Evolutionary conservation across 2,113 vertebrate species (phyloP), one percentile per base, ranked within the genome.

Genomic region (Esox niger): DNA sequence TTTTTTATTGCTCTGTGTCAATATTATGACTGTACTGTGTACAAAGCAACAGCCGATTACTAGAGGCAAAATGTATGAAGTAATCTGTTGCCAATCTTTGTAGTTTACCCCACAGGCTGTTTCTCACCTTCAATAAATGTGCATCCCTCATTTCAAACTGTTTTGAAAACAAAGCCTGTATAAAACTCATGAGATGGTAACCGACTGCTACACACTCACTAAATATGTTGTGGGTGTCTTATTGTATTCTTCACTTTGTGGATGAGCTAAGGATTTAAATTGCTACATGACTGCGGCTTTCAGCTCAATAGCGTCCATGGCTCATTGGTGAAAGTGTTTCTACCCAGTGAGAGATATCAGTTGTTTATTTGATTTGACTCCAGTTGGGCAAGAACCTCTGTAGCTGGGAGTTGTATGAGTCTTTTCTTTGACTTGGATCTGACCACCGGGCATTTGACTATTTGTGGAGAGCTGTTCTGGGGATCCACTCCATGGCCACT

Each of bases 391-490:
- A 66, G 73, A 52, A 71, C 66, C 71, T 69, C 71, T 6, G 32
- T 64, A 67, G 59, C 38, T 2, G 33, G 26, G 27, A 8, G 6
- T 59, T 56, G 68, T 33, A 75, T 58, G 77, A 77, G 71, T 78
- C 73, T 70, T 76, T 83, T 68, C 70, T 69, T 46, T 7, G 68
- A 76, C 76, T 63, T 43, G 76, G 82, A 85, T 86, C 13, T 80
- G 64, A 90, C 84, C 82, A 80, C 87, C 80, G 87, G 88, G 88
- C 87, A 87, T 89, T 90, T 88, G 86, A 91, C 89, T 88, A n/a
- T 88, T 87, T 86, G 85, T 82, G 78, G 65, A 66, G 73, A 79
- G 83, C 17, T 73, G 69, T 68, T 79, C 74, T 60, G 73, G 58
- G 30, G 49, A 15, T 76, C 52, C 61, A 62, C 70, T 70, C 78